Evolutionary conservation across 1,140 invertebrate genomes (phyloP).

Genomic region (Cryptotermes secundus): DNA sequence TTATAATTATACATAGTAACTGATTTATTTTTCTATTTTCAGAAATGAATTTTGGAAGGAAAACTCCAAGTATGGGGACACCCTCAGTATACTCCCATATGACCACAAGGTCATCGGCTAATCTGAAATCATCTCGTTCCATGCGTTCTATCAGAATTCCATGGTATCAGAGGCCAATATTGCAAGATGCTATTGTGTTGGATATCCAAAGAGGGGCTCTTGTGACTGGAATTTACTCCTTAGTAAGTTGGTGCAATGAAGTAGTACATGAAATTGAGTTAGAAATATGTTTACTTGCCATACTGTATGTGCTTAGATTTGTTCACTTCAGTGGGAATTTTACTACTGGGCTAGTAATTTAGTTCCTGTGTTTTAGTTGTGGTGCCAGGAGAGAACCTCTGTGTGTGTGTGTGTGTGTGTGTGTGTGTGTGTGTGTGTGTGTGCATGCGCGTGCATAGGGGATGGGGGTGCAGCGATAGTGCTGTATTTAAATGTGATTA

Average conservation of each 20-base stretch:
- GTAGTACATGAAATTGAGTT: not conserved
- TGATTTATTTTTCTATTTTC: not conserved
- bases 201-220: constrained; percentile 79
- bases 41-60: constrained; percentile 61
- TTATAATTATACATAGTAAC: too few species aligned
- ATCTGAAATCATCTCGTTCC: constrained; percentile 75
- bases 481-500: too few species aligned
- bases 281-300: too few species aligned
- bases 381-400: too few species aligned
- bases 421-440: too few species aligned
- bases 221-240: constrained; percentile 67
- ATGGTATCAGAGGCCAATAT: constrained; percentile 79
- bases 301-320: too few species aligned
- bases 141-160: constrained; percentile 72
- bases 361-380: too few species aligned
- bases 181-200: constrained; percentile 72
- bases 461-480: too few species aligned
- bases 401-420: too few species aligned
- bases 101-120: constrained; percentile 72
- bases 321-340: too few species aligned
- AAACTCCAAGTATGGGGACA: constrained; percentile 75
- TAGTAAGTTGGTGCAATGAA: constrained; percentile 57
- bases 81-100: constrained; percentile 84
- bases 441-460: too few species aligned
- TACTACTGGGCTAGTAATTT: too few species aligned